Conservation (phyloP, 53 echinoderm and acorn worm species). For the Antedon mediterranea region DNA sequence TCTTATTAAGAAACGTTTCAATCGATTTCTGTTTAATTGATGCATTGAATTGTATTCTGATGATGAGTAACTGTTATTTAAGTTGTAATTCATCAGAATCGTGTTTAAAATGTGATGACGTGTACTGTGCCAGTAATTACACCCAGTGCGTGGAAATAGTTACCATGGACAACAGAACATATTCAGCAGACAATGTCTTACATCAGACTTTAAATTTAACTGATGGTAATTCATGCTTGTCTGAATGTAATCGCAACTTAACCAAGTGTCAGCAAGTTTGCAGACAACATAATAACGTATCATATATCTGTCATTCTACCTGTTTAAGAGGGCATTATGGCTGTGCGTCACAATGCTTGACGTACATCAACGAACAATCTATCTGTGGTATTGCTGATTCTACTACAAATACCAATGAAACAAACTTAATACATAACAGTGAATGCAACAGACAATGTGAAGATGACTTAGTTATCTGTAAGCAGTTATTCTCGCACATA, state of each 20-base stretch:
- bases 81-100: not conserved
- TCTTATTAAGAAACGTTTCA: not conserved
- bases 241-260: not conserved
- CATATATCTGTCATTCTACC: not conserved
- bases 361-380: not conserved
- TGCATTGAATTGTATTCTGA: not conserved
- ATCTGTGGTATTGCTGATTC: not conserved
- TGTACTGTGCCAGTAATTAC: not conserved
- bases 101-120: not conserved
- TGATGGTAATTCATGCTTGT: not conserved
- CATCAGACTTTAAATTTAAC: not conserved
- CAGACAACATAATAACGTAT: not conserved
- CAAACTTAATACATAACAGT: not conserved
- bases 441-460: not conserved
- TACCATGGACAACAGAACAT: not conserved
- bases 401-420: not conserved
- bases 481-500: not conserved
- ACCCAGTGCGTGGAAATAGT: not conserved
- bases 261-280: not conserved
- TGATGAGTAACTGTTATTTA: not conserved
- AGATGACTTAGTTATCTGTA: not conserved
- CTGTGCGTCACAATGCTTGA: not conserved
- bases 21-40: not conserved
- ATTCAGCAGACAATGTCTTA: not conserved
- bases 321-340: not conserved